phyloP scores from a whole-genome alignment of 1,140 invertebrate genomes.

The Drosophila sulfurigaster region DNA sequence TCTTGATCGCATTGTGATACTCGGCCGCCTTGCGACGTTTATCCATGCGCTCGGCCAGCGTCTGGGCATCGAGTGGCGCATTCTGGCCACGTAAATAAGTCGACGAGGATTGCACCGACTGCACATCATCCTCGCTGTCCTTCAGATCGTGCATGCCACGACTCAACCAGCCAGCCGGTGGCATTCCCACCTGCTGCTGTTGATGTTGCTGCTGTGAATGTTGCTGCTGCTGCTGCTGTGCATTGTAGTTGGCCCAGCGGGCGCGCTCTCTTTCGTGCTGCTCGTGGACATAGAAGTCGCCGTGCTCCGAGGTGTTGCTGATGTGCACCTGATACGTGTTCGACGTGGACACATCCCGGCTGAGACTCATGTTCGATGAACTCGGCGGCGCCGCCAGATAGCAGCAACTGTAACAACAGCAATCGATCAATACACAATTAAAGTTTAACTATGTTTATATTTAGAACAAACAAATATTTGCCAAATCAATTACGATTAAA shows the following conservation, averaged over 20 bases:
- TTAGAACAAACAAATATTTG: too few relatives aligned
- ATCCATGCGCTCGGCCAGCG: conserved; percentile 87
- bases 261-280: conserved; percentile 87
- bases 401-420: conserved; percentile 46
- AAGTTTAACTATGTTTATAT: conserved; percentile 14
- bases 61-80: conserved; percentile 87
- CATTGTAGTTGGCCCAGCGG: conserved; percentile 87
- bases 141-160: conserved; percentile 76
- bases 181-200: conserved; percentile 38
- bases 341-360: conserved; percentile 79
- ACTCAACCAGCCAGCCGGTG: conserved; percentile 74
- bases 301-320: conserved; percentile 60
- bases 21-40: conserved; percentile 88
- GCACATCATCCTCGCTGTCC: conserved; percentile 81
- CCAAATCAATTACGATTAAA: too few relatives aligned
- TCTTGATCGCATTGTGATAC: conserved; percentile 89
- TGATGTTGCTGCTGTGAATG: conserved; percentile 24
- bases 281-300: conserved; percentile 74
- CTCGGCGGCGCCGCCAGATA: conserved; percentile 60
- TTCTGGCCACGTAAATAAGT: conserved; percentile 89
- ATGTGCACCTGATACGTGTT: conserved; percentile 80
- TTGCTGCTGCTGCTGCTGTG: conserved; percentile 41
- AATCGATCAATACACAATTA: neutral
- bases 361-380: conserved; percentile 70
- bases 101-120: conserved; percentile 85